Conservation (phyloP, 2,113 vertebrate genomes). For the Columba janthina region DNA sequence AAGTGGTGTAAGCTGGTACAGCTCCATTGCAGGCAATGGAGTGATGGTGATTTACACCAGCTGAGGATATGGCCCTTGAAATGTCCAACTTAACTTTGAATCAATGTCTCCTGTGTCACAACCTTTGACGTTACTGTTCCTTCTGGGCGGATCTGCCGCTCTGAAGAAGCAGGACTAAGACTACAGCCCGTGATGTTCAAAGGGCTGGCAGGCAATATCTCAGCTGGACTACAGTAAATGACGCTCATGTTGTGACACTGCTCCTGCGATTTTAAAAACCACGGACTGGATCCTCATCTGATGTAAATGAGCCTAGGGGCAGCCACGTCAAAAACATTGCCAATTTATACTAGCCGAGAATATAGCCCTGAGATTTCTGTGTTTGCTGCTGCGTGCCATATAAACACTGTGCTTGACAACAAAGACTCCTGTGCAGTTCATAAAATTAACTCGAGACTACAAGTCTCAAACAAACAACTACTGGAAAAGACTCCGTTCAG, state of each 20-base stretch:
- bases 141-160: not conserved
- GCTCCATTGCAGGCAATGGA: constrained; percentile 38
- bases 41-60: constrained; percentile 50
- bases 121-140: not conserved
- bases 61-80: constrained; percentile 55
- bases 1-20: constrained; percentile 64
- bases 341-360: constrained; percentile 51
- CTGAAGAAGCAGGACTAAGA: not conserved
- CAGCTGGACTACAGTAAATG: not conserved
- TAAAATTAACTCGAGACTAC: constrained; percentile 25
- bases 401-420: constrained; percentile 35
- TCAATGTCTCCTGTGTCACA: constrained; percentile 9
- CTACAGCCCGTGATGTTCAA: not conserved
- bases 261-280: not conserved
- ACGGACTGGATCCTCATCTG: constrained; percentile 48
- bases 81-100: constrained; percentile 74
- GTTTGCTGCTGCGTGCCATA: not conserved
- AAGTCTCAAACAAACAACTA: not conserved
- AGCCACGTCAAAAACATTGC: constrained; percentile 18
- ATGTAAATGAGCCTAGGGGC: constrained; percentile 44
- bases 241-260: not conserved
- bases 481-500: constrained; percentile 24
- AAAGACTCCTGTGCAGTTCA: not conserved
- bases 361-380: constrained; percentile 58
- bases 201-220: not conserved